Evolutionary conservation across 2,113 vertebrate genomes (phyloP).

Genomic region (Melanocharis versteri): DNA sequence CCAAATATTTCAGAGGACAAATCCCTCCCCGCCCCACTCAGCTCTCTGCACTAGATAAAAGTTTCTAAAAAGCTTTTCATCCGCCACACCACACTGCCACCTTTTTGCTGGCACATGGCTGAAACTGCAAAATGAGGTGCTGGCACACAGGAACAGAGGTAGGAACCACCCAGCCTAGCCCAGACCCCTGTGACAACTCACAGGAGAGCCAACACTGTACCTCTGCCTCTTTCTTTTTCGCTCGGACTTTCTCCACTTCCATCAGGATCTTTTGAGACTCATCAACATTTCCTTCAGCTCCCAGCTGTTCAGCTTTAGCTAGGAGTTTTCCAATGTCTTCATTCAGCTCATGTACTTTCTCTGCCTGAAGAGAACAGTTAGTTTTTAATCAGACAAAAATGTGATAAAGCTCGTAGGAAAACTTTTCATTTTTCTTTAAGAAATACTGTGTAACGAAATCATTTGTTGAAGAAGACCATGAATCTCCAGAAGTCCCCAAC

Average conservation of each 20-base stretch:
- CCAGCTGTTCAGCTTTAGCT: conserved; percentile 96
- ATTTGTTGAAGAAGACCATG: not conserved
- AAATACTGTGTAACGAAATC: not conserved
- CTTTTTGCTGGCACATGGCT: not conserved
- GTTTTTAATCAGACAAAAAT: not conserved
- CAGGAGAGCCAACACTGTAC: conserved; percentile 58
- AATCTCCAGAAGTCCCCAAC: not conserved
- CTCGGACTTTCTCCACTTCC: conserved; percentile 96
- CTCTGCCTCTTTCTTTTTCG: conserved; percentile 96
- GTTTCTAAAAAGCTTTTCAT: not conserved
- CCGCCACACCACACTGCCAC: not conserved
- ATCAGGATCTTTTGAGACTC: conserved; percentile 96
- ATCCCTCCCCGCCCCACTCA: fast-evolving
- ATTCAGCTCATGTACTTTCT: conserved; percentile 97
- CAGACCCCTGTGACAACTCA: not conserved
- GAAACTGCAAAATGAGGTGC: not conserved
- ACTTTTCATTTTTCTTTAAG: not conserved
- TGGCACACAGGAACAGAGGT: not conserved
- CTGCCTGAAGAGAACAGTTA: conserved; percentile 77
- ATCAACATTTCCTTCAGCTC: conserved; percentile 96
- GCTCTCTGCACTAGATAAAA: not conserved
- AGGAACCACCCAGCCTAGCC: not conserved
- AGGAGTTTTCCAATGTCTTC: conserved; percentile 98
- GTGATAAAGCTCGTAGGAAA: not conserved
- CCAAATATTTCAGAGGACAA: not conserved